Percentiles rank a stretch among this genome's conserved stretches.
phyloP scores from a whole-genome alignment of 2,113 vertebrate species.

The Megaptera novaeangliae region DNA sequence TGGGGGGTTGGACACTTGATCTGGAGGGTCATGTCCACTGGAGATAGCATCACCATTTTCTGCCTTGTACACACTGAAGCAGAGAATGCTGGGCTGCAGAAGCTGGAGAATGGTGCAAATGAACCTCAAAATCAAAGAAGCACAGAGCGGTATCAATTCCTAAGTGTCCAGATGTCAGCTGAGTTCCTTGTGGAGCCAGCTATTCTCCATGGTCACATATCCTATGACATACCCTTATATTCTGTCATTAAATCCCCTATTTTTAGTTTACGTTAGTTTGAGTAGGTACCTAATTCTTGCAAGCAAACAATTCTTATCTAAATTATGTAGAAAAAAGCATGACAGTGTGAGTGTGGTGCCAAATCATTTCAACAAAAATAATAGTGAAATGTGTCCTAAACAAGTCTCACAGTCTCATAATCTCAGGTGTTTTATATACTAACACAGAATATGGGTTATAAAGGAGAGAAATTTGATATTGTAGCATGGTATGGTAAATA shows the following conservation, averaged over 20 bases:
- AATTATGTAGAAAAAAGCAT: not conserved
- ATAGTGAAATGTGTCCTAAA: not conserved
- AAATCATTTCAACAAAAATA: constrained; percentile 8
- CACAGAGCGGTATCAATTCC: not conserved
- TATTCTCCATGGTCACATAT: not conserved
- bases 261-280: not conserved
- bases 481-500: not conserved
- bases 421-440: not conserved
- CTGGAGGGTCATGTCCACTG: not conserved
- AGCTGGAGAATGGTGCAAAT: not conserved
- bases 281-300: not conserved
- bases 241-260: not conserved
- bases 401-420: not conserved
- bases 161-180: not conserved
- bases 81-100: not conserved
- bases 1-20: not conserved
- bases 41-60: not conserved
- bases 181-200: not conserved
- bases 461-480: not conserved
- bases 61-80: not conserved
- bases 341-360: not conserved
- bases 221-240: not conserved
- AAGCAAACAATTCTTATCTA: not conserved
- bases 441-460: not conserved
- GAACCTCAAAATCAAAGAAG: not conserved